Percentiles rank a stretch among this genome's conserved stretches.
These are phyloP conservation scores for Epinotia nisella DNA, from an alignment of 2,888 invertebrate genomes.

Conservation along the genomic window DNA sequence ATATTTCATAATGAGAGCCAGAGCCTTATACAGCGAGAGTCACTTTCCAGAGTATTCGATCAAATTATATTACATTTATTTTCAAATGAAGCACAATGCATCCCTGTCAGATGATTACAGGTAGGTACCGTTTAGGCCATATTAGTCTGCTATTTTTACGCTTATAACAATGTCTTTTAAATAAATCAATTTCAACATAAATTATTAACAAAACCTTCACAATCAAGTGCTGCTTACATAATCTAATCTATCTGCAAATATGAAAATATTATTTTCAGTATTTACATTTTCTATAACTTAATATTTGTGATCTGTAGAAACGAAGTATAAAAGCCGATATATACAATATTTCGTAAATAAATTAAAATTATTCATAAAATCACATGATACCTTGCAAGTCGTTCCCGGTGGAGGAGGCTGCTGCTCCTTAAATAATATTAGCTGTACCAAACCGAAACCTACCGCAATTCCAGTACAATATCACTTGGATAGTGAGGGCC, in stretches of 20 bases:
- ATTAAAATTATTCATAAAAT: conserved; percentile 50
- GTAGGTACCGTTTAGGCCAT: conserved; percentile 57
- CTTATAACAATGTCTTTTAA: conserved; percentile 67
- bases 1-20: conserved; percentile 62
- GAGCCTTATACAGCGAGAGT: conserved; percentile 55
- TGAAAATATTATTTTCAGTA: conserved; percentile 55
- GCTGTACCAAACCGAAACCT: conserved; percentile 34
- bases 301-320: conserved; percentile 50
- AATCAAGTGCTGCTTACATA: conserved; percentile 55
- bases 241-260: conserved; percentile 55
- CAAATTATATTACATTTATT: conserved; percentile 21
- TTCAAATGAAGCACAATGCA: conserved; percentile 46
- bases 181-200: conserved; percentile 58
- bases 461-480: conserved; percentile 23
- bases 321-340: conserved; percentile 54
- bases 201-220: conserved; percentile 58
- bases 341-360: conserved; percentile 55
- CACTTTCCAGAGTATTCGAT: conserved; percentile 43
- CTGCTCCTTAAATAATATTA: conserved; percentile 29
- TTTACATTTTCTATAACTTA: conserved; percentile 59
- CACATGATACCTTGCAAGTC: conserved; percentile 51
- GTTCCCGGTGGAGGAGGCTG: conserved; percentile 42
- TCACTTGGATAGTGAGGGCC: conserved; percentile 20
- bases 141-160: conserved; percentile 48
- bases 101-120: conserved; percentile 55